Evolutionary conservation across 2,888 invertebrate species (phyloP).

Genomic region (Drosophila nr. perissopoda): DNA sequence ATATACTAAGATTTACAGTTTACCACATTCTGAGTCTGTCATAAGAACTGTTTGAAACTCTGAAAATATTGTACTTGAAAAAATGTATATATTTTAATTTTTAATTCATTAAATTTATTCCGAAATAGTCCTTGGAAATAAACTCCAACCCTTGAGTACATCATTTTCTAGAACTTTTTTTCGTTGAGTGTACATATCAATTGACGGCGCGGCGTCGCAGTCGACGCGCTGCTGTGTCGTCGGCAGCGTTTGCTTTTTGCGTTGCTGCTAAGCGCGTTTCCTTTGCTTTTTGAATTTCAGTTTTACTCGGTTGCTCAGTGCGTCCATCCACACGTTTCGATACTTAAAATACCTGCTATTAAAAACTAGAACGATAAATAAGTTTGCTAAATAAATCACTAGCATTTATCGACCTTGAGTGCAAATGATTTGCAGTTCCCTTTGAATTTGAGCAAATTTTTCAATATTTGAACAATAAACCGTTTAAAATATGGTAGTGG

Average conservation of each 20-base stretch:
- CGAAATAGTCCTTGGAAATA: background rate
- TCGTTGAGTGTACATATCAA: conserved; percentile 19
- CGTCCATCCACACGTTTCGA: conserved; percentile 58
- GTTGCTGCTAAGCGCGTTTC: conserved; percentile 68
- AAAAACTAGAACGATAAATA: conserved; percentile 1
- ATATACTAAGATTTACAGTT: background rate
- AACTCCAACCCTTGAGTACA: background rate
- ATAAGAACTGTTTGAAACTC: background rate
- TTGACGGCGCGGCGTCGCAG: conserved; percentile 37
- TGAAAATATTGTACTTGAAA: background rate
- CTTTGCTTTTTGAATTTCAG: conserved; percentile 80
- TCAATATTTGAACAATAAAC: background rate
- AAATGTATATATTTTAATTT: background rate
- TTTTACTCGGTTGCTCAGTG: conserved; percentile 71
- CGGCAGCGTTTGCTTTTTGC: conserved; percentile 39
- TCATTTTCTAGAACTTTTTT: background rate
- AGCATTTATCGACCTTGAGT: background rate
- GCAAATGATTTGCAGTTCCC: conserved; percentile 8
- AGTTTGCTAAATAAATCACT: background rate
- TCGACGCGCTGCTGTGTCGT: conserved; percentile 21
- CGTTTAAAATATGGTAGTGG: conserved; percentile 53
- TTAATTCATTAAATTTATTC: background rate
- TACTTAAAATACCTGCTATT: conserved; percentile 29
- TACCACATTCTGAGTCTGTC: background rate
- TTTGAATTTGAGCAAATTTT: background rate